Percentiles rank a stretch among this genome's conserved stretches.
Conservation (phyloP, 2,113 vertebrate species). For the Podarcis muralis region DNA sequence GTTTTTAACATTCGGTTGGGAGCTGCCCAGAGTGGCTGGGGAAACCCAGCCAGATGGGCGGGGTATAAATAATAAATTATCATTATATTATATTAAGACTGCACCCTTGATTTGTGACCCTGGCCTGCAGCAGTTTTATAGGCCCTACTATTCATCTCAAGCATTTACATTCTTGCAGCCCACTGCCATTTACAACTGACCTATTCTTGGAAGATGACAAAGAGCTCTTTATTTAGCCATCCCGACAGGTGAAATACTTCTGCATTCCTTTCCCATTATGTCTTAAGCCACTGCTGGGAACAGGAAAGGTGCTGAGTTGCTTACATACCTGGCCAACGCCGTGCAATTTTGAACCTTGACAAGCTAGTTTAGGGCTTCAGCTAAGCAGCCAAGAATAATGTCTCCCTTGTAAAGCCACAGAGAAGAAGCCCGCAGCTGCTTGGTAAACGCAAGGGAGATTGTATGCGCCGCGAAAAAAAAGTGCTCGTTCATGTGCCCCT, state of each 20-base stretch:
- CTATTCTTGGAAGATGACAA: conserved; percentile 77
- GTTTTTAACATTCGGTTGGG: too few species aligned
- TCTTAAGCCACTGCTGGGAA: conserved; percentile 72
- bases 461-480: conserved; percentile 60
- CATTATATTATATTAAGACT: background rate
- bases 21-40: too few species aligned
- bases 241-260: conserved; percentile 78
- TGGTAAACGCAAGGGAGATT: conserved; percentile 67
- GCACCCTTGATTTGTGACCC: conserved; percentile 18
- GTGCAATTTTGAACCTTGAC: conserved; percentile 57
- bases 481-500: conserved; percentile 53
- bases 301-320: conserved; percentile 67
- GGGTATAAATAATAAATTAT: too few species aligned
- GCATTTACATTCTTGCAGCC: conserved; percentile 51
- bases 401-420: conserved; percentile 70
- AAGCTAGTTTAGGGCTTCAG: conserved; percentile 52
- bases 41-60: background rate
- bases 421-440: conserved; percentile 70
- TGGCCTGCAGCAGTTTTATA: conserved; percentile 52
- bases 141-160: conserved; percentile 66
- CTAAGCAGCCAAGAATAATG: conserved; percentile 63
- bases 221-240: conserved; percentile 73
- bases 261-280: conserved; percentile 77
- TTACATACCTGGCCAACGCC: conserved; percentile 61
- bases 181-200: conserved; percentile 67